Base-by-base conservation (phyloP, 2,113 vertebrate genomes). In the Capreolus pygargus region DNA sequence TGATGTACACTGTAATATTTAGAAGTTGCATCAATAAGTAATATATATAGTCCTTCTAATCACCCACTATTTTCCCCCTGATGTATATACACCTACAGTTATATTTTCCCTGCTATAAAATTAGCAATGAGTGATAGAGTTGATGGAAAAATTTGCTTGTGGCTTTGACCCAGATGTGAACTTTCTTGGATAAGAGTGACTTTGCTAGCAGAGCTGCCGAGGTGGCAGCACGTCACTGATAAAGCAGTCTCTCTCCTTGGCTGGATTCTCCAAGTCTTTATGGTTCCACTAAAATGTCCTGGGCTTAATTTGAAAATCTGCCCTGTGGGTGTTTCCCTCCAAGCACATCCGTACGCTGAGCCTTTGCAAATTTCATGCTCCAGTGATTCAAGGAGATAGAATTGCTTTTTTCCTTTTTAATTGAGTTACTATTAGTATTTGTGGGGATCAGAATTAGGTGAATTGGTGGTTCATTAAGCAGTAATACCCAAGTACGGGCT, bases 21-120 rank as follows among this genome's bases (percentile, higher is more conserved):
- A 90, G 64, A 86, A 87, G 14, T 90, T 92, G 47, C 23, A 33
- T 97, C 78, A 86, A 11, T 93, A 97, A 95, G 7, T 92, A 61
- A 25, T 76, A 25, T 36, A 4, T 64, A 14, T 87, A 76, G 16
- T 58, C 7, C 94, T 93, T 79, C 21, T 91, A 67, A 54, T 89
- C 39, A 64, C 23, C 14, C 7, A 16, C 27, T 43, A 12, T 13
- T 81, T 82, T 15, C 36, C 43, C 61, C 1, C 16, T 43, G 2
- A 27, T 28, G 21, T 25, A 16, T 16, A 86, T 19, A 52, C 5
- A 50, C n/a, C 3, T 23, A 33, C 11, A 45, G 7, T 82, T 28
- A 52, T 33, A 17, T 14, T 54, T 84, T 78, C 2, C 45, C 17
- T 92, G 2, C 78, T 58, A 19, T 55, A 70, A 82, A 82, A 12